Base-by-base conservation (phyloP, 2,797 vertebrate species). In the Alauda arvensis region DNA sequence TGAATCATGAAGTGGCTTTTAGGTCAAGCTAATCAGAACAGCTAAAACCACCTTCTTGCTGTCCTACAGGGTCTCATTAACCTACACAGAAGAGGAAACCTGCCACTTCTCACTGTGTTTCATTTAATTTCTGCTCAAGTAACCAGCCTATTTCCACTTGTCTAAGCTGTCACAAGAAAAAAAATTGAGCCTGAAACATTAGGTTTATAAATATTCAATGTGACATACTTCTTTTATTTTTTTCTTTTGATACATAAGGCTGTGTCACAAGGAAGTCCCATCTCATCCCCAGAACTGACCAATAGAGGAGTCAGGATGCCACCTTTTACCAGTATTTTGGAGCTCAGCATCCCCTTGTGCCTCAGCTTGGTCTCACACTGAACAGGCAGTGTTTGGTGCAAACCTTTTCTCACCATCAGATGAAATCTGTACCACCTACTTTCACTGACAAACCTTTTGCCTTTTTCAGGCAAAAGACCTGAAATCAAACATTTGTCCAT, bases 1-100 rank as follows among this genome's bases (percentile, higher is more conserved):
- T 82, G 89, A 94, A 88, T 89, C 88, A 60, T 75, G 51, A 87
- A 87, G 48, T 81, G 34, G 49, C 88, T 91, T 90, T 93, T 88
- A 91, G 88, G 86, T 92, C 83, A 93, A 93, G 62, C 79, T 93
- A 92, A 94, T 93, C 86, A 92, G 86, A 93, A 69, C 59, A 90
- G 86, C 63, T 91, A 71, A 92, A 88, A 69, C 82, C 34, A 92
- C 57, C 51, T 83, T 87, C 83, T 94, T 86, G 76, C 86, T 83
- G 76, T 88, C 69, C 84, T 92, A 88, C 60, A 71, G 82, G 40
- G 77, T 80, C 86, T 94, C 76, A 91, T 94, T 93, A 94, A 92
- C 79, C 86, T 81, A 80, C 56, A 67, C 49, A 76, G 56, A 90
- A 88, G 53, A 83, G 55, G 70, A 88, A 93, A 69, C 21, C 76